Percentiles rank a stretch among this genome's conserved stretches.
These are phyloP conservation scores for Xenotilapia leptura DNA, from an alignment of 2,113 vertebrate genomes.

Conservation along the genomic window DNA sequence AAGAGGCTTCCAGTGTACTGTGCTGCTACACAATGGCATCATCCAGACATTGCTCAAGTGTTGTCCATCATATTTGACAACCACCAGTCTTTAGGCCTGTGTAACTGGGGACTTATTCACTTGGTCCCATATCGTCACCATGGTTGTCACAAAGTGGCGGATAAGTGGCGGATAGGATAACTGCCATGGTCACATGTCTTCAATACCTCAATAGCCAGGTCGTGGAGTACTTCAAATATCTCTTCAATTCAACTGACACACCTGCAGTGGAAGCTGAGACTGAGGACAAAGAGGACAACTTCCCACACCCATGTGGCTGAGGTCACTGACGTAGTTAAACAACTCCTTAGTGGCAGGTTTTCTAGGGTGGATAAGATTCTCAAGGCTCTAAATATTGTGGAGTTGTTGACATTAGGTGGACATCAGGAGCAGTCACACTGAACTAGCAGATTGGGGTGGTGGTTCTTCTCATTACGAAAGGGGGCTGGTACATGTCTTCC, in stretches of 20 bases:
- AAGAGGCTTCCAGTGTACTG: neutral
- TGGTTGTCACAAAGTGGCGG: neutral
- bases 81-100: neutral
- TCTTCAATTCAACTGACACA: neutral
- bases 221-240: neutral
- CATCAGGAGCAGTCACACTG: rapidly evolving
- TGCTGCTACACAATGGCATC: neutral
- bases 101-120: neutral
- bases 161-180: neutral
- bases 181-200: neutral
- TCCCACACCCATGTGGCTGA: neutral
- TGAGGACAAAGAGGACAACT: neutral
- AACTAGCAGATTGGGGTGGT: neutral
- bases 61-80: neutral
- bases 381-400: neutral
- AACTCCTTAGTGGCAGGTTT: neutral
- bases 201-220: neutral
- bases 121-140: neutral
- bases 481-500: neutral
- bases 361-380: rapidly evolving
- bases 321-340: rapidly evolving
- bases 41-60: neutral
- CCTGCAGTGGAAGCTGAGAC: neutral
- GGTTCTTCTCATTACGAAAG: neutral
- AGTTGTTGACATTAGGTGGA: neutral